Percentiles rank a stretch among this genome's conserved stretches.
These are phyloP conservation scores for Amiota minor DNA, from an alignment of 2,888 invertebrate genomes.

Conservation along the genomic window DNA sequence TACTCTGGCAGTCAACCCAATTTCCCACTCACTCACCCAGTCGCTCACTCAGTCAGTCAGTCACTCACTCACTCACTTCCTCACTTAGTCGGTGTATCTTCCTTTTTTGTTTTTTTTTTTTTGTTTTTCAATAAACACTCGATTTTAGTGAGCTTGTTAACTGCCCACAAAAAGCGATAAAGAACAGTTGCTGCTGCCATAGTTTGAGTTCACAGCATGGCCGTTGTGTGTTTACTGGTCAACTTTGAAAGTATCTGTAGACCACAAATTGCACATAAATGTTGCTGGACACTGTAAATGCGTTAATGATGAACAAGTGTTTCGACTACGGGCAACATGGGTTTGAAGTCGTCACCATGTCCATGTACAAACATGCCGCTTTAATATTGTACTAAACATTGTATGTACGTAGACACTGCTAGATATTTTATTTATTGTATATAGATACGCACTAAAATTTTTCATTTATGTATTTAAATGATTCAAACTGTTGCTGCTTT, in stretches of 20 bases:
- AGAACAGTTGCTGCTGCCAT: slow-evolving; percentile 54
- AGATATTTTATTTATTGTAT: too few species aligned
- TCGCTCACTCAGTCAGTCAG: background rate
- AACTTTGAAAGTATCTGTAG: slow-evolving; percentile 50
- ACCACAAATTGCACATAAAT: slow-evolving; percentile 69
- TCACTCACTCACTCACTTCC: background rate
- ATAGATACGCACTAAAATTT: too few species aligned
- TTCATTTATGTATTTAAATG: too few species aligned
- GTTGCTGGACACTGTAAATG: slow-evolving; percentile 59
- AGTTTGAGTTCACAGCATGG: slow-evolving; percentile 34
- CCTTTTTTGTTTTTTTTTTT: background rate
- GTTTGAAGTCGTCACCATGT: too few species aligned
- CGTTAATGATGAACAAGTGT: slow-evolving; percentile 65
- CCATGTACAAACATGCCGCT: too few species aligned
- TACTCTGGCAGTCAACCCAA: background rate
- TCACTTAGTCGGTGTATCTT: background rate
- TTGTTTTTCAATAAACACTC: slow-evolving; percentile 5
- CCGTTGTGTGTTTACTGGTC: slow-evolving; percentile 51
- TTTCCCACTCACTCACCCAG: background rate
- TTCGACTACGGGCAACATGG: slow-evolving; percentile 21
- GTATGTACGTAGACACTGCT: too few species aligned
- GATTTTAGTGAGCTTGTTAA: slow-evolving; percentile 51
- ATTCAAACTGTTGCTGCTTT: background rate
- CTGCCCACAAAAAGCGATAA: slow-evolving; percentile 62
- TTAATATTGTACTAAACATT: too few species aligned